phyloP scores from a whole-genome alignment of 2,888 invertebrate species.

The Pollenia labialis region DNA sequence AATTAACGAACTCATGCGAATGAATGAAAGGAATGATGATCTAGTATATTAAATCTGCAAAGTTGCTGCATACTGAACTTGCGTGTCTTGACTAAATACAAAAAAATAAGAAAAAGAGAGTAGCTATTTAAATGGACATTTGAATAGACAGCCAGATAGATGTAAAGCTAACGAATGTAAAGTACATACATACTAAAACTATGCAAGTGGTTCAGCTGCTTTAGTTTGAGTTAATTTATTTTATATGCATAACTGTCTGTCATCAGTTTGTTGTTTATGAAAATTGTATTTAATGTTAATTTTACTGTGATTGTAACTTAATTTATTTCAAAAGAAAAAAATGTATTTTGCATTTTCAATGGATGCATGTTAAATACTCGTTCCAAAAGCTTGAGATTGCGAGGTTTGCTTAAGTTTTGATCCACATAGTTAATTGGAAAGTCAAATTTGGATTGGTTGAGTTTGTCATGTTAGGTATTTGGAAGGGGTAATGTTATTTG shows the following conservation, averaged over 20 bases:
- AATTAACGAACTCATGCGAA: neutral
- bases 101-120: slow-evolving; percentile 28
- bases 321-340: slow-evolving; percentile 46
- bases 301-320: slow-evolving; percentile 62
- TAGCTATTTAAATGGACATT: slow-evolving; percentile 65
- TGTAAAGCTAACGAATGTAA: slow-evolving; percentile 11
- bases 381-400: slow-evolving; percentile 1
- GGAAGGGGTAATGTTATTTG: neutral
- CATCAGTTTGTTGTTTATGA: slow-evolving; percentile 56
- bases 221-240: slow-evolving; percentile 67
- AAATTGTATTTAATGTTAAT: slow-evolving; percentile 40
- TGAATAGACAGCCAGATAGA: slow-evolving; percentile 60
- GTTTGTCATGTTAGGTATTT: slow-evolving; percentile 9
- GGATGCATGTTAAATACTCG: slow-evolving; percentile 23
- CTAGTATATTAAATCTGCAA: slow-evolving; percentile 1
- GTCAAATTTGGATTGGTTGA: neutral
- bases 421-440: slow-evolving; percentile 21
- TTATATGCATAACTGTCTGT: slow-evolving; percentile 69
- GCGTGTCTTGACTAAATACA: slow-evolving; percentile 55
- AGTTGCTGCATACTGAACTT: slow-evolving; percentile 20
- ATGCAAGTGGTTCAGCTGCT: slow-evolving; percentile 36
- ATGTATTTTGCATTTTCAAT: slow-evolving; percentile 11
- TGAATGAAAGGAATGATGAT: slow-evolving; percentile 54
- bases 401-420: neutral
- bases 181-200: neutral